Evolutionary conservation across 2,888 invertebrate species (phyloP), one percentile per base, ranked within the genome.

Genomic region (Athalia cordata): DNA sequence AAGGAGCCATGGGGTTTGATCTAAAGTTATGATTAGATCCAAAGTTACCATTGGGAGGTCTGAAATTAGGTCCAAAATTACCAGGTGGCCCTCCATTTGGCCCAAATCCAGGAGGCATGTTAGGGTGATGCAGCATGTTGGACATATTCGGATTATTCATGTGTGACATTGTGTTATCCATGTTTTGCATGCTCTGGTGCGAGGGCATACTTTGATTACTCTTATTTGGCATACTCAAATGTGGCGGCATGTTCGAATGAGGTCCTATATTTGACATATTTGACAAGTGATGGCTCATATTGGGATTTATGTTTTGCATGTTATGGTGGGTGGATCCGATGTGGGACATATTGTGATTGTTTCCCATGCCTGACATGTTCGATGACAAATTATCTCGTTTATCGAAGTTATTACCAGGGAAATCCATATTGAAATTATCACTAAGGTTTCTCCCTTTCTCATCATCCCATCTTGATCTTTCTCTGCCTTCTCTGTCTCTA

Each of bases 231-330:
- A 87, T 87, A 5, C 81, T 81, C 9, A 86, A 81, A 68, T 84
- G 84, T 43, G 85, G 87, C 7, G 83, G 79, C 83, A 86, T 84
- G 29, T 84, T 85, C 4, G 85, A 82, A 81, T 87, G 88, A 5
- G 85, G 83, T 8, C 85, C 83, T 76, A 87, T 79, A 50, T 82
- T 82, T 29, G 84, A 82, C 67, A 86, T 79, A 50, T 82, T 82
- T 29, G 84, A 82, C 67, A 86, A 84, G 13, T 86, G 83, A 3
- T 87, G 84, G 13, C 85, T 86, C 85, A 86, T 86, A 47, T 88
- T 87, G 0, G 89, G 85, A 80, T 87, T 88, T 6, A 89, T 86
- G 13, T 87, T 86, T 77, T 89, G 89, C 85, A 88, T 87, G 47
- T 88, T 88, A 64, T 87, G 87, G 66, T 88, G 88, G 81, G 86